Percentiles rank a stretch among this genome's conserved stretches.
phyloP scores from a whole-genome alignment of 2,888 invertebrate genomes.

The Amorpha juglandis region DNA sequence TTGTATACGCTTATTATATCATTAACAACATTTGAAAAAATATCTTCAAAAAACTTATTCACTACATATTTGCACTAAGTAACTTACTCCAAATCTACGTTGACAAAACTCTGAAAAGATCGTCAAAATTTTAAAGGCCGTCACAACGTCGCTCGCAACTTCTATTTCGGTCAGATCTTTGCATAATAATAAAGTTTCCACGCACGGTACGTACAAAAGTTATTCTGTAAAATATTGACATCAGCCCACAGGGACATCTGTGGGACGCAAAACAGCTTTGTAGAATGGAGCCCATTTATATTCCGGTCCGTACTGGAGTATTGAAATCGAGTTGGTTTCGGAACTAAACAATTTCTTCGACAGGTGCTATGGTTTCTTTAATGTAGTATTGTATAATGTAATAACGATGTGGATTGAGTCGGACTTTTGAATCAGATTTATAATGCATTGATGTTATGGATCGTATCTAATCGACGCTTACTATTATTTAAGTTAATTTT shows the following conservation, averaged over 20 bases:
- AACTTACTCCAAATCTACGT: background rate
- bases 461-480: too few species aligned
- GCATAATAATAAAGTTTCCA: slow-evolving; percentile 17
- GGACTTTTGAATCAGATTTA: background rate
- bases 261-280: slow-evolving; percentile 32
- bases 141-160: too few species aligned
- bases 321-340: slow-evolving; percentile 35
- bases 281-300: slow-evolving; percentile 36
- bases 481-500: too few species aligned
- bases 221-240: slow-evolving; percentile 28
- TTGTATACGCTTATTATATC: too few species aligned
- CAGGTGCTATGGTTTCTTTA: background rate
- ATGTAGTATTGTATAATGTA: background rate
- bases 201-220: slow-evolving; percentile 16
- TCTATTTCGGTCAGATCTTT: background rate
- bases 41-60: too few species aligned
- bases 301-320: slow-evolving; percentile 32
- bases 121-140: background rate
- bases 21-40: too few species aligned
- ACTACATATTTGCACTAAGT: too few species aligned
- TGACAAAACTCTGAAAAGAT: background rate
- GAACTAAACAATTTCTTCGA: slow-evolving; percentile 30
- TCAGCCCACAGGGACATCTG: slow-evolving; percentile 27
- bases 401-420: background rate
- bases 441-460: too few species aligned